Conservation (phyloP, 2,113 vertebrate species). For the Chloebia gouldiae region DNA sequence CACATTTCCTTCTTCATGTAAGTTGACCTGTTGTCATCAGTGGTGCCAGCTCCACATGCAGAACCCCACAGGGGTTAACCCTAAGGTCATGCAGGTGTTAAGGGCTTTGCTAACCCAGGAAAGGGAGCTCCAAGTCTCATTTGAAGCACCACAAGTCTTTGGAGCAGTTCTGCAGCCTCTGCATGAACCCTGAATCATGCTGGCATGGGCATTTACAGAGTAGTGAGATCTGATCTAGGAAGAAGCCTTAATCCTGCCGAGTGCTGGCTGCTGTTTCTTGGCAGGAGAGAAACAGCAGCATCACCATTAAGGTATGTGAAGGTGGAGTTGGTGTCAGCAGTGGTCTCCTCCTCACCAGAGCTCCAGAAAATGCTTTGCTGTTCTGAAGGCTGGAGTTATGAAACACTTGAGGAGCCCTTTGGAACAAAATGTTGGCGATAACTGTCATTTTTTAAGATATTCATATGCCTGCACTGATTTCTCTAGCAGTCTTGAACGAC, state of each 20-base stretch:
- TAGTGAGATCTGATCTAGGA: not conserved
- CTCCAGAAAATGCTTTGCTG: not conserved
- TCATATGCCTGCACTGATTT: not conserved
- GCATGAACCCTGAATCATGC: not conserved
- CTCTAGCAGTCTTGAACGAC: not conserved
- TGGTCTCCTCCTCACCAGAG: not conserved
- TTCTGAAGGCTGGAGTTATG: not conserved
- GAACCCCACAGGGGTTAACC: not conserved
- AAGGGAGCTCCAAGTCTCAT: not conserved
- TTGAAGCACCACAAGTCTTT: not conserved
- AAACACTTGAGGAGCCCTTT: not conserved
- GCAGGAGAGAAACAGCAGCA: not conserved
- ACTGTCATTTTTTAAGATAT: not conserved
- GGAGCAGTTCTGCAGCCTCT: not conserved
- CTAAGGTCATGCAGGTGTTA: not conserved
- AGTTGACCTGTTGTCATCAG: not conserved
- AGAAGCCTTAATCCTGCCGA: not conserved
- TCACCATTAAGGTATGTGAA: not conserved
- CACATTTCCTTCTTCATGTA: not conserved
- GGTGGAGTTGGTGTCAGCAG: not conserved
- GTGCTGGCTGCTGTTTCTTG: not conserved
- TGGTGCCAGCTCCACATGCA: not conserved
- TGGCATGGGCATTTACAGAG: not conserved
- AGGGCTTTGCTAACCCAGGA: not conserved
- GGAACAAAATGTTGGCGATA: not conserved